Base-by-base conservation (phyloP, 2,888 invertebrate genomes). In the Leptinotarsa juncta region DNA sequence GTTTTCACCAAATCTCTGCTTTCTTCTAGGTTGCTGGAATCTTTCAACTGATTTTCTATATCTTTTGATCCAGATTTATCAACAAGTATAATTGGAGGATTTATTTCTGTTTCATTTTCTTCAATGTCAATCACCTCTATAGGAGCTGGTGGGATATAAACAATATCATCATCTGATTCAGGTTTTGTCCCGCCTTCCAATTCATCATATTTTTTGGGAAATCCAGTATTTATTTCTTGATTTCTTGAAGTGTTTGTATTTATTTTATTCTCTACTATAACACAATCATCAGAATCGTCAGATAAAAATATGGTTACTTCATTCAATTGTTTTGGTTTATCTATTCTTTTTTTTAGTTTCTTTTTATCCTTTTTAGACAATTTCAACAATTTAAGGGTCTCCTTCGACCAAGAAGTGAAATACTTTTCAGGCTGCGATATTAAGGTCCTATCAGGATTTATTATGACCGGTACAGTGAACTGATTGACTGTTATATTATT, bases 101-200 rank as follows among this genome's bases (percentile, higher is more conserved):
- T 23, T 23, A 4, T 4, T 23, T 23, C 23, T 26, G 32, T 62
- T 18, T 78, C 74, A 67, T 23, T 42, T 51, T 83, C 80, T 62
- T 82, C 83, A n/a, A 68, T 55, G 49, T 84, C 84, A 65, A 86
- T 83, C 16, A 85, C 76, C 71, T 83, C 84, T 66, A 83, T 72
- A 49, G 84, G 82, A 49, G 82, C 80, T 12, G 84, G 83, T 73
- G 84, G 84, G 66, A 86, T 76, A 79, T 82, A 84, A 74, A 86
- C 83, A 16, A 86, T 83, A 77, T 82, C 79, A 72, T 82, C 80
- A 70, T 82, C 80, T 50, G 70, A 71, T n/a, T 77, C 78, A 57
- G 72, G 74, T 1, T 69, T 73, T 49, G 73, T 60, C 3, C 67
- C 73, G 49, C 67, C 77, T 71, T 81, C 78, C 48, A 77, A 67